These are phyloP conservation scores for Habropoda laboriosa DNA, from an alignment of 1,140 invertebrate genomes.

Conservation along the genomic window DNA sequence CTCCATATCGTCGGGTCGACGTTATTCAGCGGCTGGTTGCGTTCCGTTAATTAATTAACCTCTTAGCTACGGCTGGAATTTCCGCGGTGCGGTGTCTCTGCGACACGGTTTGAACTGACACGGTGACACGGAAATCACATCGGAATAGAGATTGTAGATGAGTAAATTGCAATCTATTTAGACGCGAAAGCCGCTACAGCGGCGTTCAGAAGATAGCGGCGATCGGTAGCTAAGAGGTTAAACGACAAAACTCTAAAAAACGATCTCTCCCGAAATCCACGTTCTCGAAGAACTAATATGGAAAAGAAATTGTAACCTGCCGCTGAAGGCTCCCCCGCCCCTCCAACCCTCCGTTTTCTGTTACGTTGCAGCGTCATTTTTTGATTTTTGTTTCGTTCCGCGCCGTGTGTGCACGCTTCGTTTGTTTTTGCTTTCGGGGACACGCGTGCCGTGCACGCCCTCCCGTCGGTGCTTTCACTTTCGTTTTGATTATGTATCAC, in stretches of 20 bases:
- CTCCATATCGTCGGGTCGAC: slow-evolving; percentile 3
- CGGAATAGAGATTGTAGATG: too few relatives aligned
- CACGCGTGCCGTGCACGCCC: slow-evolving; percentile 11
- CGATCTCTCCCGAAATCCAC: neutral
- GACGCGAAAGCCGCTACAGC: too few relatives aligned
- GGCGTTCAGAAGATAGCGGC: too few relatives aligned
- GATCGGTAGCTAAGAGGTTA: too few relatives aligned
- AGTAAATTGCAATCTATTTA: too few relatives aligned
- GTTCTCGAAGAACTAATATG: neutral
- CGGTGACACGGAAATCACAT: too few relatives aligned
- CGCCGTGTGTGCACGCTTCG: slow-evolving; percentile 58
- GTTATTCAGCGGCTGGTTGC: slow-evolving; percentile 12
- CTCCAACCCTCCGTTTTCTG: slow-evolving; percentile 57
- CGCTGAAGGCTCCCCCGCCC: slow-evolving; percentile 23
- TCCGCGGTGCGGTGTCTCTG: too few relatives aligned
- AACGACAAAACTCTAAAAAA: neutral
- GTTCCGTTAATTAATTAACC: too few relatives aligned
- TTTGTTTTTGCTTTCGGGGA: slow-evolving; percentile 59
- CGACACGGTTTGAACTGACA: too few relatives aligned
- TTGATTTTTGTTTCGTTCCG: slow-evolving; percentile 47
- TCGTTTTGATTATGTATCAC: too few relatives aligned
- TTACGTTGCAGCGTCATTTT: slow-evolving; percentile 70
- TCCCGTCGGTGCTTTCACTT: slow-evolving; percentile 10
- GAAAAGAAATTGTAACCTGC: slow-evolving; percentile 10
- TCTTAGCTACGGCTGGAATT: too few relatives aligned